Evolutionary conservation across 2,888 invertebrate genomes (phyloP), one percentile per base, ranked within the genome.

Genomic region (Polydrusus pterygomalis): DNA sequence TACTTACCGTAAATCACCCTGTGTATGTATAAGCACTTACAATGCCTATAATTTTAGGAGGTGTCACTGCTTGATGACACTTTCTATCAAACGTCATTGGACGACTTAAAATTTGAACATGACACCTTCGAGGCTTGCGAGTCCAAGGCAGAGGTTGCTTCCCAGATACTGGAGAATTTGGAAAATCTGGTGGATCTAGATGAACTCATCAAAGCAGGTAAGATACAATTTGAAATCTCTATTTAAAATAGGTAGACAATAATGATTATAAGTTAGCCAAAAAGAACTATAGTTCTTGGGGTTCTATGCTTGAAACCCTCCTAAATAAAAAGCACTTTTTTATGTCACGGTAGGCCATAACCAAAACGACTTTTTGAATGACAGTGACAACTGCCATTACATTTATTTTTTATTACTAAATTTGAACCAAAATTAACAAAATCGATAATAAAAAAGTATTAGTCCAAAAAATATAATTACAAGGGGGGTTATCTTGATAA

Each of bases 201-300:
- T 83, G 91, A 90, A 84, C 91, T 90, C 87, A 92, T 91, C 86
- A 93, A 93, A 89, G 91, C 91, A 90, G 93, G 93, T 85, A 78
- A 77, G 80, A 73, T 30, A 10, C 18, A 43, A 25, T 20, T 34
- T 20, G 25, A 0, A 8, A 17, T 45, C n/a, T 43, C 9, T 17
- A 63, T 34, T 34, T 34, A 34, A 7, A 30, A 6, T 30, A 30
- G 30, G 30, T 7, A 30, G 30, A 30, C 30, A 6, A 30, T 30
- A 30, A 30, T 7, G 2, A 30, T 30, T 30, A 2, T 7, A 30
- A 30, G 7, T 30, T 30, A 30, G 30, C 15, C 40, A n/a, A 17
- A 64, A 60, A 11, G 9, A 13, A 34, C 2, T 34, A 34, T 25
- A 18, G 40, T 62, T 25, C 25, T 5, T 25, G 25, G 1, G 25